Evolutionary conservation across 2,888 invertebrate species (phyloP), one percentile per base, ranked within the genome.

Genomic region (Gari tellinella): DNA sequence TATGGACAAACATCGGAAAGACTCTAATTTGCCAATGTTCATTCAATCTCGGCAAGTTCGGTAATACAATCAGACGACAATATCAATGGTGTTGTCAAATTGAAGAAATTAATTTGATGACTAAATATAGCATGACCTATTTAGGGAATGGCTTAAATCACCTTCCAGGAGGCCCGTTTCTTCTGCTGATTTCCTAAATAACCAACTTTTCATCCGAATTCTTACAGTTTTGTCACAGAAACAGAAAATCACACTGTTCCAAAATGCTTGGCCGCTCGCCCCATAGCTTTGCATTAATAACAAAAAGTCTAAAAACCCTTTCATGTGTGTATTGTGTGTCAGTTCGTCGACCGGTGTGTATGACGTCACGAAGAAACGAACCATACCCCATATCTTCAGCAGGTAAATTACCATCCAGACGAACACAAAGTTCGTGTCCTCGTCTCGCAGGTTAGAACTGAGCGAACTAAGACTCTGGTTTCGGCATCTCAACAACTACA

Each of bases 181-280:
- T 10, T 31, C 31, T 31, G 31, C 31, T 31, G 31, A 31, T 31
- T 31, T 31, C 10, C 31, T 31, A 31, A 31, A 55, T 5, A 43
- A 2, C 63, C 58, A 67, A 1, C 3, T 43, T 41, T 49, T 60
- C 64, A 72, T 45, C 5, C 38, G 25, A 15, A 21, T 23, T 38
- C 76, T 56, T 4, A 77, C 69, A 15, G 64, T 69, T 49, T 57
- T 45, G 49, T 77, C 77, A 25, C 51, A 48, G 17, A 68, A 48
- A 46, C 77, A 77, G 26, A 77, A 77, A 41, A 77, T n/a, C 8
- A 77, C 23, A 41, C 69, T 72, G 40, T 77, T 77, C 77, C 77
- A 77, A 40, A 77, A 77, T 10, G 77, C 77, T 40, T 72, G 77
- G 17, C 77, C 77, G 37, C 77, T 77, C 15, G 77, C 72, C 0